A percentile compares a stretch with the other conserved stretches of the same genome.
phyloP scores from a whole-genome alignment of 2,888 invertebrate genomes.

The Patella ulyssiponensis region DNA sequence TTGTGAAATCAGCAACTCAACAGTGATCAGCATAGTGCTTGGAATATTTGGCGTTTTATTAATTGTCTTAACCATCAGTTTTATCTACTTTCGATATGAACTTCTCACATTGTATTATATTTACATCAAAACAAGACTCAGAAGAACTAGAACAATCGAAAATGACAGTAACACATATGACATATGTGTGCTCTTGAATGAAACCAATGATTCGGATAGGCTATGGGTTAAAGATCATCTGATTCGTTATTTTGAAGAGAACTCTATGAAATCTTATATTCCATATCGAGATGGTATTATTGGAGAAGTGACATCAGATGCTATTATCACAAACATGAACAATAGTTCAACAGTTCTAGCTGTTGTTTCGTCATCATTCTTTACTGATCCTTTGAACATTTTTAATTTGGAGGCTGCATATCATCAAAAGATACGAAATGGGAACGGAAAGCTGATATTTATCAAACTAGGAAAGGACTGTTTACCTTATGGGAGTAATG shows the following conservation, averaged over 20 bases:
- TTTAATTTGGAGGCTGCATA: not conserved
- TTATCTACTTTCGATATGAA: not conserved
- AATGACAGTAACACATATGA: not conserved
- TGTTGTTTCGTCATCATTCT: not conserved
- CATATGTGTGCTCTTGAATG: not conserved
- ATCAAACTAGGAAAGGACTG: not conserved
- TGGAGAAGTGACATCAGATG: not conserved
- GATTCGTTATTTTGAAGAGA: not conserved
- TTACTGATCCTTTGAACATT: not conserved
- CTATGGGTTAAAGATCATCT: not conserved
- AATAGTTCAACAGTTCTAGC: not conserved
- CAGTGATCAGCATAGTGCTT: not conserved
- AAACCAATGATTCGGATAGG: not conserved
- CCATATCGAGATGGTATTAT: not conserved
- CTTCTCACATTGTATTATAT: not conserved
- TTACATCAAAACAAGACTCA: not conserved
- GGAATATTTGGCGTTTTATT: not conserved
- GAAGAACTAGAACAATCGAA: not conserved
- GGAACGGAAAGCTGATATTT: not conserved
- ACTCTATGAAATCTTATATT: not conserved
- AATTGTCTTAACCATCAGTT: not conserved
- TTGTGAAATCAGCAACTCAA: not conserved
- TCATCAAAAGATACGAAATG: not conserved
- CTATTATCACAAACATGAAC: not conserved
- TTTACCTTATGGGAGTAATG: not conserved